Evolutionary conservation across 2,113 vertebrate genomes (phyloP).

Genomic region (Elaphurus davidianus): DNA sequence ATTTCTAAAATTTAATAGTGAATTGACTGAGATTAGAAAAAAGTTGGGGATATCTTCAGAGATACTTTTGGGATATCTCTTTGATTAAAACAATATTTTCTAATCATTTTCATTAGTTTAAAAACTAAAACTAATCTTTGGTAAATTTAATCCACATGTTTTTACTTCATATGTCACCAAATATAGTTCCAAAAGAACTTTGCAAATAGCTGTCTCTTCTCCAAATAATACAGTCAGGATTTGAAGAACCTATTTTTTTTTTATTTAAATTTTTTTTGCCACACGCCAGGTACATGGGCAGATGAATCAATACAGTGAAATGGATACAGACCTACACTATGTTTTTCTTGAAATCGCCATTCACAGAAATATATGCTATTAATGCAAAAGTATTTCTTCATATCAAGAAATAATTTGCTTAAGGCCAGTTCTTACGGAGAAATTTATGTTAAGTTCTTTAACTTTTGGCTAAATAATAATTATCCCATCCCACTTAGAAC

Average conservation of each 20-base stretch:
- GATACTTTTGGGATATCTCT: not conserved
- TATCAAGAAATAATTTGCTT: not conserved
- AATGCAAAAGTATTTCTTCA: not conserved
- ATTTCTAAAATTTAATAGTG: not conserved
- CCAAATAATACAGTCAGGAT: not conserved
- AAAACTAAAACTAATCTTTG: not conserved
- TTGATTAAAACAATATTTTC: not conserved
- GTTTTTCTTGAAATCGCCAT: not conserved
- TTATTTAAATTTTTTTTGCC: not conserved
- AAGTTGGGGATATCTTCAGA: not conserved
- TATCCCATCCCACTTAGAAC: not conserved
- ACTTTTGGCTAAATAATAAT: not conserved
- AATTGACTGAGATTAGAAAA: not conserved
- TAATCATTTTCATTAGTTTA: conserved; percentile 18
- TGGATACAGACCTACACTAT: not conserved
- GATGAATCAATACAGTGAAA: not conserved
- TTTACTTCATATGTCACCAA: not conserved
- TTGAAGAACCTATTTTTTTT: not conserved
- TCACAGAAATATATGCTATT: not conserved
- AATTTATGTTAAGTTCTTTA: not conserved
- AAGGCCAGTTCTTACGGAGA: not conserved
- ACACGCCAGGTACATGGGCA: not conserved
- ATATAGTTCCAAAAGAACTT: not conserved
- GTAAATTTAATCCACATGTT: conserved; percentile 27
- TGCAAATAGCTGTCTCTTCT: not conserved